Conservation (phyloP, 1,140 invertebrate species). For the Idris sp. region DNA sequence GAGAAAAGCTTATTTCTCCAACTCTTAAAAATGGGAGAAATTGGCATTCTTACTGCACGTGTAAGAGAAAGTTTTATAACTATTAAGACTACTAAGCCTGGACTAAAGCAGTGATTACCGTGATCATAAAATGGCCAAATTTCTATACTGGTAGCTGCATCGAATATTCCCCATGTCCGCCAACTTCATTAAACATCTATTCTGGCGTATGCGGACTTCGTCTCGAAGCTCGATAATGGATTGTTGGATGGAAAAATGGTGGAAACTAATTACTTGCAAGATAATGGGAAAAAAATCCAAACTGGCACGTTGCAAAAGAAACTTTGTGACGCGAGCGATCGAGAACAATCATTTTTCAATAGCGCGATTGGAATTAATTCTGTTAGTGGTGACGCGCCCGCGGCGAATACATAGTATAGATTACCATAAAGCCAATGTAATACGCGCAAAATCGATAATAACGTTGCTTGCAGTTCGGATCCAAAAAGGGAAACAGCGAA, state of each 20-base stretch:
- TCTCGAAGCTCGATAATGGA: slow-evolving; percentile 59
- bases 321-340: slow-evolving; percentile 60
- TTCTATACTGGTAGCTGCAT: slow-evolving; percentile 32
- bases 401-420: slow-evolving; percentile 61
- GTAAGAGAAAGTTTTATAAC: too few species aligned
- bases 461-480: slow-evolving; percentile 41
- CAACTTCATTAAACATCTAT: slow-evolving; percentile 62
- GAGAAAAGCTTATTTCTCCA: too few species aligned
- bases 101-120: slow-evolving; percentile 12
- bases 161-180: slow-evolving; percentile 38
- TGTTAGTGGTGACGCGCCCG: slow-evolving; percentile 59
- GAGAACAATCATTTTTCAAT: slow-evolving; percentile 64
- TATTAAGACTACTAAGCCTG: too few species aligned
- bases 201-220: slow-evolving; percentile 54
- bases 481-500: slow-evolving; percentile 45
- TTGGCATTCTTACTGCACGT: too few species aligned
- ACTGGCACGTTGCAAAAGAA: slow-evolving; percentile 56
- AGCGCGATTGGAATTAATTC: slow-evolving; percentile 62
- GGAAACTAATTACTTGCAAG: slow-evolving; percentile 60
- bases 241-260: slow-evolving; percentile 58
- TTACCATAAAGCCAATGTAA: slow-evolving; percentile 61
- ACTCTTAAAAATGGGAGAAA: too few species aligned
- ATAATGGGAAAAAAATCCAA: slow-evolving; percentile 60
- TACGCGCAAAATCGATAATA: slow-evolving; percentile 60
- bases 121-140: slow-evolving; percentile 18